Conservation (phyloP, 2,888 invertebrate species). For the Glyphotaelius pellucidus region DNA sequence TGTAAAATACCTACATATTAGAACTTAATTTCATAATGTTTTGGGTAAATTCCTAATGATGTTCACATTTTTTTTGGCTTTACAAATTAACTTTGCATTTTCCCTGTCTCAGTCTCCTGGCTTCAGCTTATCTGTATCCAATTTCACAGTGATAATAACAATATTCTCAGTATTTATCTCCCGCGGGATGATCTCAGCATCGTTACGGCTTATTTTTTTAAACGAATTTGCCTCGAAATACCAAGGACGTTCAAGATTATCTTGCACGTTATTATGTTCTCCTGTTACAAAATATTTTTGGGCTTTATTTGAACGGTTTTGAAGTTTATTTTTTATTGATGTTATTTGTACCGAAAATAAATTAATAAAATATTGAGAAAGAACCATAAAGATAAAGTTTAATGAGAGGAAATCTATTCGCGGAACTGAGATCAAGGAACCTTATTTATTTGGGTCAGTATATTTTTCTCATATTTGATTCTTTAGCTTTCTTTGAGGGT, state of each 20-base stretch:
- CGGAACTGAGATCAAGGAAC: too few species aligned
- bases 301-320: neutral
- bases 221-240: conserved; percentile 13
- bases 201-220: conserved; percentile 37
- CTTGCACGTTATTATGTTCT: neutral
- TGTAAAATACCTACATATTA: neutral
- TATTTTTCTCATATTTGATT: too few species aligned
- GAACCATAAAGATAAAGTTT: too few species aligned
- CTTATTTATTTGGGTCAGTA: too few species aligned
- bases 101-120: conserved; percentile 31
- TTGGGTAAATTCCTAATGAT: neutral
- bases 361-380: too few species aligned
- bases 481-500: too few species aligned
- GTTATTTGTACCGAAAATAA: too few species aligned
- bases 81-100: neutral
- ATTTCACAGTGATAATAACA: conserved; percentile 45
- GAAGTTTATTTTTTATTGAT: too few species aligned
- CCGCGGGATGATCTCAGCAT: conserved; percentile 35
- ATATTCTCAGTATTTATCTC: conserved; percentile 30
- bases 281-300: neutral
- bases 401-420: too few species aligned
- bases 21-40: neutral
- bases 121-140: conserved; percentile 36
- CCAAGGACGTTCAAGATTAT: conserved; percentile 38
- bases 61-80: neutral